Base-by-base conservation (phyloP, 2,797 vertebrate genomes). In the Microtus californicus region DNA sequence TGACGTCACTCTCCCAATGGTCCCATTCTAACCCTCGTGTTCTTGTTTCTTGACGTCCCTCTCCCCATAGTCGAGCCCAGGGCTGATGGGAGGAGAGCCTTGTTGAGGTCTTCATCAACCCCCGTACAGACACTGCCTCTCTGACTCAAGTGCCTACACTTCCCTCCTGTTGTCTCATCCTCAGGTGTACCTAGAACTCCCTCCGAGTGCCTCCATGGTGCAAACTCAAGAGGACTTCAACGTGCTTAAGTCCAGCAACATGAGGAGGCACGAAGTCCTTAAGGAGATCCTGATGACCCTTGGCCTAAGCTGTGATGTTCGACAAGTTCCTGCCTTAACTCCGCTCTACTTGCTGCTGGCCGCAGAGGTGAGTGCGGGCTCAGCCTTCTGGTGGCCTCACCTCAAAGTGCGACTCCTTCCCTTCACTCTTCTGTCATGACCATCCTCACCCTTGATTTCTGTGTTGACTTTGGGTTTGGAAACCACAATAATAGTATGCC, bases 141-240 rank as follows among this genome's bases (percentile, higher is more conserved):
- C 34, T 11, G 56, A 7, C 29, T 59, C 25, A 2, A 5, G 59
- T 11, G 4, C 45, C 54, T 14, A 37, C n/a, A 2, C 5, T 10
- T 88, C 15, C 1, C 0, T 0, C 6, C 37, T 14, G 54, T 1
- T 56, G 1, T 87, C 29, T 1, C 94, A 4, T n/a, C 21, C 10
- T 3, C 98, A 99, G 99, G 99, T 98, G 51, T 98, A 98, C 86
- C 98, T 99, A 95, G 99, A 99, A 61, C 95, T 98, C 1, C 94
- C 98, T 85, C 98, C 99, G 9, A 98, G 98, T 59, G 98, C 97
- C 4, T 71, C 98, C 34, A 94, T 95, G 4, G 92, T 98, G 48
- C 97, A 97, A 34, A 96, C 96, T 0, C 96, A 98, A 1, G 98
- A 98, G 59, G 98, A 98, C 25, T 99, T 99, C 40, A 97, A 99